Base-by-base conservation (phyloP, 2,113 vertebrate species). In the Syngnathus floridae region DNA sequence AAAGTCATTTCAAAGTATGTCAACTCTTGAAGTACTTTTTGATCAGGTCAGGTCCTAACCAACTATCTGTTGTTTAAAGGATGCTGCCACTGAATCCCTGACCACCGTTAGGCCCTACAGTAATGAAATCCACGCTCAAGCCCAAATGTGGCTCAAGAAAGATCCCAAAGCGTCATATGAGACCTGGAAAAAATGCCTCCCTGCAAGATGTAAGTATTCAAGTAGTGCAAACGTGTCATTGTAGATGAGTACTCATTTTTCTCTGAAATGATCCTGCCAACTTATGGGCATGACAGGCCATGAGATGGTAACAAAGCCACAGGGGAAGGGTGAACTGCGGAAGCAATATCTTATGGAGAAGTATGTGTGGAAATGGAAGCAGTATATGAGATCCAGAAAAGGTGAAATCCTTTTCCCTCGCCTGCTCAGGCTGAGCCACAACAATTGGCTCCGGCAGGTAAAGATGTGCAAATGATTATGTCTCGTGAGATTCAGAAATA, bases 141-240 rank as follows among this genome's bases (percentile, higher is more conserved):
- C 95, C 70, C 95, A 98, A 71, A 93, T 95, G 55, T 99, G 97
- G 97, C 95, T 99, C 72, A 98, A 98, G 90, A 95, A 95, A 79
- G 97, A 99, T 62, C 95, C 95, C 56, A 98, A 98, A 82, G 96
- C 97, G 0, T 95, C 95, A 0, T 99, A 98, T 0, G 95, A 98
- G 63, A 92, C 95, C 71, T 99, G 97, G 97, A 99, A 97, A 77
- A 98, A 98, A 77, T 98, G 96, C 80, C 95, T 99, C 78, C 95
- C 95, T 60, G 94, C 94, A 75, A 89, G 97, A 94, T 94, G 97
- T 95, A 87, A 76, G 82, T 71, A 37, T 0, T 22, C 7, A 58
- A 51, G 60, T n/a, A 16, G 21, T 31, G 26, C 9, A 64, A 52
- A 35, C 26, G 1, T 52, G 17, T 37, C 21, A 31, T 11, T 48